Base-by-base conservation (phyloP, 2,797 vertebrate genomes). In the Artibeus lituratus region DNA sequence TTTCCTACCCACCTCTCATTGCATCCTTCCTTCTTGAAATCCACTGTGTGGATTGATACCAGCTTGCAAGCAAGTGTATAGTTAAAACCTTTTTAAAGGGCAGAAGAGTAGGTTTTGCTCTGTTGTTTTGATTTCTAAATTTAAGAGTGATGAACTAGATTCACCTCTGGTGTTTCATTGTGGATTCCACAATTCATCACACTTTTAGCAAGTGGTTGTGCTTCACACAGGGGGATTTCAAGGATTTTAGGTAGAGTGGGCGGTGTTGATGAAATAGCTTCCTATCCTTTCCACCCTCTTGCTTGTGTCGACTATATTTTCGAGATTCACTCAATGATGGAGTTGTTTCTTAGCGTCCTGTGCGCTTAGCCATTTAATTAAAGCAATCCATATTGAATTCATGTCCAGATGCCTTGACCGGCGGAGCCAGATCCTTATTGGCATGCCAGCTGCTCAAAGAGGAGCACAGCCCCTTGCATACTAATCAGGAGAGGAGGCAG, bases 361-460 rank as follows among this genome's bases (percentile, higher is more conserved):
- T 98, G 98, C 93, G 98, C 98, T 98, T 98, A 98, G 98, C 98
- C 98, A 98, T 98, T 98, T 99, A 98, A 99, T 98, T 98, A 99
- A 98, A 99, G 98, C 98, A 98, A 98, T 98, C 98, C 98, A 99
- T 99, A 98, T 98, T 98, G 98, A 99, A 99, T 98, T 98, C 98
- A 98, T 98, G 98, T 98, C 98, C 98, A 98, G 98, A 98, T 98
- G 98, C 98, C 98, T 98, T 98, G 99, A 98, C 98, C 98, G 98
- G 98, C 98, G 70, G 98, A 98, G 98, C 98, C 98, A 98, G 98
- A 98, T 98, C 98, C 98, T 98, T 98, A 98, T 98, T 98, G 98
- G 98, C 98, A 98, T 98, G 98, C 98, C 98, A 99, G 98, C 98
- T 98, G 98, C 98, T 99, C 98, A 97, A 96, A 98, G 98, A 98